Evolutionary conservation across 2,797 vertebrate species (phyloP), one percentile per base, ranked within the genome.

Genomic region (Sphenodon punctatus): DNA sequence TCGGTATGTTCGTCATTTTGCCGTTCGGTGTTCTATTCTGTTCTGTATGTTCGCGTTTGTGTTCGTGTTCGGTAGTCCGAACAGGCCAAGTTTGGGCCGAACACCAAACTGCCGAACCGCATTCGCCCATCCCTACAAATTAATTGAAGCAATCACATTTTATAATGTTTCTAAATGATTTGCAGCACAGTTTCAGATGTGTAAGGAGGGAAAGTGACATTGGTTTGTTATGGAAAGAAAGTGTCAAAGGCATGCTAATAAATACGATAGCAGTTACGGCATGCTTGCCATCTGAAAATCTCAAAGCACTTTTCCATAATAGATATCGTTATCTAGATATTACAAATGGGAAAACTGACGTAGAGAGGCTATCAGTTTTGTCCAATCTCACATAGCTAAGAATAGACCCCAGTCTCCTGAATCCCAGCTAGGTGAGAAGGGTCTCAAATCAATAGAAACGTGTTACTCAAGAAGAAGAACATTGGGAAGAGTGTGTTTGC

Each of bases 111-210:
- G n/a, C n/a, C n/a, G n/a, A n/a, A n/a, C n/a, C n/a, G n/a, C n/a
- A n/a, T n/a, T n/a, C n/a, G n/a, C n/a, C n/a, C n/a, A n/a, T n/a
- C n/a, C n/a, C n/a, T n/a, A n/a, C 41, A 64, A 5, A 2, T 0
- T 8, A 32, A 0, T 1, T 0, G 14, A 53, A 51, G 27, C 30
- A 53, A 17, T 6, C 65, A 27, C 2, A 59, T 17, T n/a, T n/a
- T 8, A 22, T 13, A 43, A 1, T 8, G 41, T 63, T 17, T 6
- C 0, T 0, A 15, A 5, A 3, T 16, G 16, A 5, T 74, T 64
- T 61, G 58, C 42, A 0, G 0, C 9, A 13, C 1, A 4, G n/a
- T 0, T 17, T 63, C 66, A 17, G 39, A 66, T 1, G 14, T 20
- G 22, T 1, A 39, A 41, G 73, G 2, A 7, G 3, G 36, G 55